These are phyloP conservation scores for Diachasmimorpha longicaudata DNA, from an alignment of 1,140 invertebrate genomes.

Conservation along the genomic window DNA sequence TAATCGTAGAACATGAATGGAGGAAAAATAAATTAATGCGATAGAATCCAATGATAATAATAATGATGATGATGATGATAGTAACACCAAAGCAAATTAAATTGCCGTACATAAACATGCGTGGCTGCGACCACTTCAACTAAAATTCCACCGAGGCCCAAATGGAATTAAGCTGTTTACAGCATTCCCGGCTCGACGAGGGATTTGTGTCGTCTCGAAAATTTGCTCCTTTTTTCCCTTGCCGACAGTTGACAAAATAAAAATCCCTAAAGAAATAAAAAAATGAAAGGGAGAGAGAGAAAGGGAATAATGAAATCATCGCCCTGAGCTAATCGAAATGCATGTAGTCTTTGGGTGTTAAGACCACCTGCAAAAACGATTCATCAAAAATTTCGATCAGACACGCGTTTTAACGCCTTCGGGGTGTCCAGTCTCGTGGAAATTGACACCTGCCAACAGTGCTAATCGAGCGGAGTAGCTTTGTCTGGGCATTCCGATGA, in stretches of 20 bases:
- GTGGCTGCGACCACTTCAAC: constrained; percentile 46
- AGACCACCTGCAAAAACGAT: constrained; percentile 14
- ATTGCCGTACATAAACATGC: constrained; percentile 32
- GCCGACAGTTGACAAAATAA: constrained; percentile 17
- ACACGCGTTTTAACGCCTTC: constrained; percentile 19
- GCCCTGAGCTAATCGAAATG: not conserved
- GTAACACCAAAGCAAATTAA: constrained; percentile 5
- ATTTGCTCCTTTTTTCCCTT: not conserved
- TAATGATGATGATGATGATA: not conserved
- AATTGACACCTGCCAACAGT: constrained; percentile 46
- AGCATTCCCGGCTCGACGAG: constrained; percentile 40
- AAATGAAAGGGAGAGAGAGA: not conserved
- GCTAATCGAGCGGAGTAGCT: constrained; percentile 11
- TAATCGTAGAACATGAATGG: too few species aligned
- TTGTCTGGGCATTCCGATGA: not conserved
- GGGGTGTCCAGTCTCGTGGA: constrained; percentile 43
- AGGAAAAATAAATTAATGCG: too few species aligned
- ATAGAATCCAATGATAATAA: too few species aligned
- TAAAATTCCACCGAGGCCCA: constrained; percentile 54
- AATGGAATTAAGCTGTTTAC: constrained; percentile 49
- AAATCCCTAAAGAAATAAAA: not conserved
- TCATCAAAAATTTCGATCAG: constrained; percentile 19
- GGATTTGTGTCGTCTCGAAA: constrained; percentile 41
- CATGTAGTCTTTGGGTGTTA: not conserved
- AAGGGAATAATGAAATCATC: not conserved